phyloP scores from a whole-genome alignment of 2,113 vertebrate genomes.

The Telmatochromis sp. region DNA sequence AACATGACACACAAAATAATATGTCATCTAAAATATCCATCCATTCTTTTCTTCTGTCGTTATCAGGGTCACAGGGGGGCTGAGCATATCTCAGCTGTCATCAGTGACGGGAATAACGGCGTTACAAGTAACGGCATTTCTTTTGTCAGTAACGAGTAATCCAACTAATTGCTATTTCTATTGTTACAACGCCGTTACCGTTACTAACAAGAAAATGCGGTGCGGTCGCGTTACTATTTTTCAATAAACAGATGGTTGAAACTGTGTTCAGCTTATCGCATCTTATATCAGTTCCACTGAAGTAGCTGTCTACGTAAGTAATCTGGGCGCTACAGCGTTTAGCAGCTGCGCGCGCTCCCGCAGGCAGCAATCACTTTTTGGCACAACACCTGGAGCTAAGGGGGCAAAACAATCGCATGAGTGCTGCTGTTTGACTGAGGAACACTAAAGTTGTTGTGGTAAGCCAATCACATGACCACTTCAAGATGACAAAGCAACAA shows the following conservation, averaged over 20 bases:
- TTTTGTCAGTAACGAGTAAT: neutral
- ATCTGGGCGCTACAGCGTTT: neutral
- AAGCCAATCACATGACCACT: neutral
- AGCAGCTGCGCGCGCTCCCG: rapidly evolving
- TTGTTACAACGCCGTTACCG: rapidly evolving
- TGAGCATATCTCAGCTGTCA: neutral
- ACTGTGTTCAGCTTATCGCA: neutral
- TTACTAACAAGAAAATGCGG: neutral
- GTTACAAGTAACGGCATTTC: rapidly evolving
- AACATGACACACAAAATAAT: neutral
- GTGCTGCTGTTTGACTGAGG: neutral
- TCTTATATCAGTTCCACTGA: neutral
- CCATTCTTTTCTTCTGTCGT: neutral
- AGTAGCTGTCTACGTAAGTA: rapidly evolving
- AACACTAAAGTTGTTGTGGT: rapidly evolving
- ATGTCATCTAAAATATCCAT: neutral
- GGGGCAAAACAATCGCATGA: neutral
- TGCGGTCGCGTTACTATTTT: rapidly evolving
- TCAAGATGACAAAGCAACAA: neutral
- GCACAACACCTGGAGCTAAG: neutral
- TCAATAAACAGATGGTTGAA: neutral
- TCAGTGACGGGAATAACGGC: neutral
- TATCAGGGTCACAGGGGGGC: neutral
- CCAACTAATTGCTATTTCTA: neutral
- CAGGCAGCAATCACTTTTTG: neutral